A percentile compares a stretch with the other conserved stretches of the same genome.
These are phyloP conservation scores for Anguilla pacifica DNA, from an alignment of 2,797 vertebrate species.

Conservation along the genomic window DNA sequence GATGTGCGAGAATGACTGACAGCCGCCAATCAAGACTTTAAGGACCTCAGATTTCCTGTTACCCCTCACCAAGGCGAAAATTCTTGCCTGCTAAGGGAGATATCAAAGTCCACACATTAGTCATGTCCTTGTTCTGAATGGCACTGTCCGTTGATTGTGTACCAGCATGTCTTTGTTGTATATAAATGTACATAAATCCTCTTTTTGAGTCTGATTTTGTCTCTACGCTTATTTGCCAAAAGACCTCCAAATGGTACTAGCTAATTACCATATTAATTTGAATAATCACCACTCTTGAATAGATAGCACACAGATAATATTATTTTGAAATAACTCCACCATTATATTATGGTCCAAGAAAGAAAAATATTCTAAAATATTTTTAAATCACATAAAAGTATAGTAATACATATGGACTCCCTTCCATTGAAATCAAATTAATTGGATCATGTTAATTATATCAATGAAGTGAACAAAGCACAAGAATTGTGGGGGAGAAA, in stretches of 20 bases:
- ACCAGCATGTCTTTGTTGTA: background rate
- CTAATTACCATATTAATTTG: background rate
- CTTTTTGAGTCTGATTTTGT: background rate
- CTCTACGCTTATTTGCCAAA: background rate
- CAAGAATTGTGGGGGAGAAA: background rate
- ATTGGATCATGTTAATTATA: background rate
- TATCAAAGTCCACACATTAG: background rate
- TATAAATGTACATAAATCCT: constrained; percentile 16
- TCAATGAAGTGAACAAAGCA: background rate
- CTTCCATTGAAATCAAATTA: background rate
- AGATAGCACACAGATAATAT: background rate
- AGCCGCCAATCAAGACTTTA: background rate
- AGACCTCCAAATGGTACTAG: background rate
- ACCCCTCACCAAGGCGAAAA: background rate
- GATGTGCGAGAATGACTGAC: background rate
- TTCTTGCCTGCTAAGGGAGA: background rate
- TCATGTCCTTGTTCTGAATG: background rate
- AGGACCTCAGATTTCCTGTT: background rate
- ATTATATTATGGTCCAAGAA: background rate
- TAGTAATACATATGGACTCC: background rate
- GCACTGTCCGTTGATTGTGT: background rate
- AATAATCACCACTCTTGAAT: background rate
- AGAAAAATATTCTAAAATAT: background rate
- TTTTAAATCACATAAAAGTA: background rate
- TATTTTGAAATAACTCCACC: background rate